Conservation (phyloP, 35 echinoderm and acorn worm species). For the Patiria miniata region DNA sequence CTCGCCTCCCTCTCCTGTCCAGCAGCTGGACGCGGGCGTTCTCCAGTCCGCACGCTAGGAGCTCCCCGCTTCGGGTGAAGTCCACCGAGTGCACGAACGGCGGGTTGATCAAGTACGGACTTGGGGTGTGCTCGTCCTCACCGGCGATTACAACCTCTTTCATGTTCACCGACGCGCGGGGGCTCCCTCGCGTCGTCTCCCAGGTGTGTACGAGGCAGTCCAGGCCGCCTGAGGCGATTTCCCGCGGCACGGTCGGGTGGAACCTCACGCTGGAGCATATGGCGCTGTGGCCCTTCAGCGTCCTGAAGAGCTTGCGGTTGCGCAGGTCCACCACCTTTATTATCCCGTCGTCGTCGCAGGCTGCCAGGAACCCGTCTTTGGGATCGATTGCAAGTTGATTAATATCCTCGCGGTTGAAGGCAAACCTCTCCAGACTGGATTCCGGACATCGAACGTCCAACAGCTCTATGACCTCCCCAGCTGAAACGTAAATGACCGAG, state of each 20-base stretch:
- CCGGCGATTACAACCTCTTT: background rate
- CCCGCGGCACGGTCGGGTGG: constrained; percentile 29
- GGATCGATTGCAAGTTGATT: constrained; percentile 47
- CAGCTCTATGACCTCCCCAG: background rate
- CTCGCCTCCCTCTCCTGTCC: constrained; percentile 17
- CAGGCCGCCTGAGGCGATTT: constrained; percentile 35
- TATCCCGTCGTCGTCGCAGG: constrained; percentile 57
- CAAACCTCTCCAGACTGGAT: background rate
- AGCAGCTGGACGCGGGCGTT: constrained; percentile 41
- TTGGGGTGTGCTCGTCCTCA: background rate
- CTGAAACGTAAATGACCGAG: constrained; percentile 8
- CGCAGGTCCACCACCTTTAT: constrained; percentile 37
- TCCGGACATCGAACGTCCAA: constrained; percentile 23
- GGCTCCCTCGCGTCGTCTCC: constrained; percentile 35
- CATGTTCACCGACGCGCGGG: constrained; percentile 22
- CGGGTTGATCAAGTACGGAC: constrained; percentile 46
- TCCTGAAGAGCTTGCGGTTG: constrained; percentile 38
- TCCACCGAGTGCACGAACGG: constrained; percentile 48
- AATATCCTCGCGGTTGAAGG: constrained; percentile 49
- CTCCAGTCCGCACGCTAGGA: constrained; percentile 45
- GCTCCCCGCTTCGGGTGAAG: background rate
- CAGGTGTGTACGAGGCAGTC: constrained; percentile 38
- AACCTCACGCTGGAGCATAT: constrained; percentile 54
- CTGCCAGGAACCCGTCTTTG: constrained; percentile 49
- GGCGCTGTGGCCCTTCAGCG: constrained; percentile 30